These are phyloP conservation scores for Teleogryllus occipitalis DNA, from an alignment of 1,140 invertebrate species.

Conservation along the genomic window DNA sequence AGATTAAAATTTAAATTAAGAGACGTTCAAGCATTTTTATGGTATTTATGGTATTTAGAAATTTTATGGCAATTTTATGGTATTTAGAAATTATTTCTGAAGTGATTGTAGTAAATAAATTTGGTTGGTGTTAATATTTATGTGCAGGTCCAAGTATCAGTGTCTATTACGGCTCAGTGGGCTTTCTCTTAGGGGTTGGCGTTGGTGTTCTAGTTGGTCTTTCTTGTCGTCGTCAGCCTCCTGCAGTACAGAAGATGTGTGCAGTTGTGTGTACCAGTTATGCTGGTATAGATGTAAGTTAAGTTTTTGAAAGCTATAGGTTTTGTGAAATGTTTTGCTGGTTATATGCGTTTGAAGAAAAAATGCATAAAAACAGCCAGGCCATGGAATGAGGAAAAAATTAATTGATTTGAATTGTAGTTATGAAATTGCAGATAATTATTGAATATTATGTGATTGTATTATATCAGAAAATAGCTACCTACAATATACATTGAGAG, in stretches of 20 bases:
- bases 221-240: constrained; percentile 32
- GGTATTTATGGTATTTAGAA: constrained; percentile 26
- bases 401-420: too few relatives aligned
- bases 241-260: constrained; percentile 41
- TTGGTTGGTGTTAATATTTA: constrained; percentile 30
- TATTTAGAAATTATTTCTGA: constrained; percentile 15
- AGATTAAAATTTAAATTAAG: constrained; percentile 12
- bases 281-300: constrained; percentile 43
- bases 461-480: too few relatives aligned
- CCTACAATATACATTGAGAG: too few relatives aligned
- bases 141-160: constrained; percentile 34
- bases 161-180: constrained; percentile 40
- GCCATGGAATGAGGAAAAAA: too few relatives aligned
- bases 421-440: too few relatives aligned
- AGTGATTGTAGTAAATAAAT: not conserved
- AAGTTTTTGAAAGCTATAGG: not conserved
- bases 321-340: too few relatives aligned
- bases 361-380: too few relatives aligned
- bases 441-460: too few relatives aligned
- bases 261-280: constrained; percentile 45
- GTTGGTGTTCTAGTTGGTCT: constrained; percentile 41
- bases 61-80: constrained; percentile 29
- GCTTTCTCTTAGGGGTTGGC: constrained; percentile 40
- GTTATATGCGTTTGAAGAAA: too few relatives aligned
- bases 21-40: constrained; percentile 21